Base-by-base conservation (phyloP, 1,140 invertebrate species). In the Lasioglossum baleicum region DNA sequence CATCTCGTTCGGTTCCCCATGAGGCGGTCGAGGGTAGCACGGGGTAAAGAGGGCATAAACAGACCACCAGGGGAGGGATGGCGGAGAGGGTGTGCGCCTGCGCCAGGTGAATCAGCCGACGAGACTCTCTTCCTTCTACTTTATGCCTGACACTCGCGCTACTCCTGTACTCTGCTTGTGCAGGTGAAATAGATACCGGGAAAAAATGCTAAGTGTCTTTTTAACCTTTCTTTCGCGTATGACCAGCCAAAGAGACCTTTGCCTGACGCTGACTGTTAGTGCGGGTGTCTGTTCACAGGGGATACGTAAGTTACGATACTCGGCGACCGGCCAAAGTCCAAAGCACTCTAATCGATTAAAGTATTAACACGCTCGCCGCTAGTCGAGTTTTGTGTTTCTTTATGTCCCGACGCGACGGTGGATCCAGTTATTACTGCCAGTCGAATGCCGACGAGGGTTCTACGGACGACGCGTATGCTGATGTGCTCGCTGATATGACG, bases 1-100 rank as follows among this genome's bases (percentile, higher is more conserved):
- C 82, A 75, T 89, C 90, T 90, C 86, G 74, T 80, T 88, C 83
- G 78, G 79, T 81, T 78, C 80, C 81, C 86, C 83, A 82, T 79
- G 82, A 75, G 64, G 64, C 69, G 79, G 67, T 31, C 73, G 53
- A 51, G 76, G 80, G 71, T 66, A 56, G 77, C 48, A 64, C 58
- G 81, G 75, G 81, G 70, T 3, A 56, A 61, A 68, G 58, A 48
- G 75, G 75, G 42, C 63, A 48, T 44, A 56, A 58, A 69, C 72
- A 76, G 67, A 31, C 42, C 40, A 42, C 53, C 11, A 56, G 61
- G 67, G 65, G 75, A 56, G 64, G 65, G 70, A 76, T 61, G 67
- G 40, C 56, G 73, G 61, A 68, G 31, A 63, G 65, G 22, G 15
- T 35, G 7, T 40, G 85, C 85, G 85, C 85, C 42, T 87, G 85